Percentiles rank a stretch among this genome's conserved stretches.
Evolutionary conservation across 2,888 invertebrate species (phyloP).

Genomic region (Lepidonotus clava): DNA sequence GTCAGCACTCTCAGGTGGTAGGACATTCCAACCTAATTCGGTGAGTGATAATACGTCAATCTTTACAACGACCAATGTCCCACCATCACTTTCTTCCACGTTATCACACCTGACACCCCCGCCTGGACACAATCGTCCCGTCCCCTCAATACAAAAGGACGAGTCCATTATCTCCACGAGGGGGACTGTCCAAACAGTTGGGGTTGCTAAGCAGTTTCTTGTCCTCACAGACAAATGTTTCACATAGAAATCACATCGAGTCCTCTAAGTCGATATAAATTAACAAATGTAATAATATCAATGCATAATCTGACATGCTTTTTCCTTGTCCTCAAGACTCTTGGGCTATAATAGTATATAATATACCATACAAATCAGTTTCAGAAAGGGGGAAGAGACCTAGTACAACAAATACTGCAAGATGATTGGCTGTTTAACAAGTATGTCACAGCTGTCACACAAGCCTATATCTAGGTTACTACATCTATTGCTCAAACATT

Average conservation of each 20-base stretch:
- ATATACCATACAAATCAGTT: conserved; percentile 41
- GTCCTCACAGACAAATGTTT: conserved; percentile 19
- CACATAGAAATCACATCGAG: conserved; percentile 31
- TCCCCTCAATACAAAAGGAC: not conserved
- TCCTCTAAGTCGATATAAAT: conserved; percentile 37
- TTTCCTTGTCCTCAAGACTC: conserved; percentile 34
- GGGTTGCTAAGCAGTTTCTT: conserved; percentile 37
- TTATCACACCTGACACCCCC: conserved; percentile 44
- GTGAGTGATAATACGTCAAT: conserved; percentile 20
- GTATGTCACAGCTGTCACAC: not conserved
- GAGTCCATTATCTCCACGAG: conserved; percentile 21
- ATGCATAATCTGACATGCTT: conserved; percentile 50
- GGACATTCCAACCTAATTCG: not conserved
- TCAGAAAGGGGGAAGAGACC: conserved; percentile 12
- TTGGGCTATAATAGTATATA: conserved; percentile 11
- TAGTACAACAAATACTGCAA: conserved; percentile 40
- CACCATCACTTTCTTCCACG: conserved; percentile 4
- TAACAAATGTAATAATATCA: conserved; percentile 53
- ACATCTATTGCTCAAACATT: conserved; percentile 36
- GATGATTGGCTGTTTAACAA: conserved; percentile 18
- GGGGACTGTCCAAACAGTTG: conserved; percentile 29
- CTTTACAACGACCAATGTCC: not conserved
- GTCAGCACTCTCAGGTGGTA: conserved; percentile 14
- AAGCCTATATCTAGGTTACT: conserved; percentile 44
- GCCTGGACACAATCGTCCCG: not conserved